Percentiles rank a stretch among this genome's conserved stretches.
Conservation (phyloP, 2,888 invertebrate species). For the Poecilus cupreus region DNA sequence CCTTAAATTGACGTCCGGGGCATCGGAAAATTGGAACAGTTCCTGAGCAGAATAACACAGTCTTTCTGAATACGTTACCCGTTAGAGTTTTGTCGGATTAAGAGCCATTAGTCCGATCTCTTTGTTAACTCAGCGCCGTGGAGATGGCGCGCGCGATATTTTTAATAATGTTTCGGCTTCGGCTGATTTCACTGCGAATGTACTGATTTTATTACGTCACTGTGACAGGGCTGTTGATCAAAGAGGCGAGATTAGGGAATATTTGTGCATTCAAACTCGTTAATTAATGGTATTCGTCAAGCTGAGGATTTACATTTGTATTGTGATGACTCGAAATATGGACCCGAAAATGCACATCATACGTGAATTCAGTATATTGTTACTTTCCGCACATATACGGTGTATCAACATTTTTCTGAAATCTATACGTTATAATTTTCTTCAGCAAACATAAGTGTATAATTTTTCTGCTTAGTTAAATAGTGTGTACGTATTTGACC, state of each 20-base stretch:
- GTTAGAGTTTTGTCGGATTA: constrained; percentile 36
- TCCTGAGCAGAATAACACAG: constrained; percentile 20
- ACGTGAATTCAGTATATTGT: too few species aligned
- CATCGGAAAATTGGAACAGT: constrained; percentile 32
- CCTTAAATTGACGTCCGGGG: constrained; percentile 12
- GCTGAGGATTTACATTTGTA: background rate
- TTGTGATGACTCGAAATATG: background rate
- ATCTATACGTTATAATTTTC: background rate
- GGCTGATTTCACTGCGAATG: background rate
- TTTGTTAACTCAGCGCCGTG: background rate
- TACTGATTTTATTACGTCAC: constrained; percentile 33
- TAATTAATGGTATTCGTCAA: constrained; percentile 1
- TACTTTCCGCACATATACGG: too few species aligned
- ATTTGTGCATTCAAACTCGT: constrained; percentile 28
- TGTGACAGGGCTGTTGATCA: constrained; percentile 11
- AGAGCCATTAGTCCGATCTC: constrained; percentile 28
- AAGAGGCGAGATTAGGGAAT: constrained; percentile 19
- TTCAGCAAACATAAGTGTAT: background rate
- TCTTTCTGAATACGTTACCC: constrained; percentile 32
- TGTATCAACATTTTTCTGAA: too few species aligned
- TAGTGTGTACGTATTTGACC: background rate
- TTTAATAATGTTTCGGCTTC: constrained; percentile 20
- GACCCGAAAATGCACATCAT: too few species aligned
- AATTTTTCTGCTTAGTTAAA: background rate
- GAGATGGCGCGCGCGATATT: constrained; percentile 11